phyloP scores from a whole-genome alignment of 2,888 invertebrate species.

The Hirudinaria manillensis region DNA sequence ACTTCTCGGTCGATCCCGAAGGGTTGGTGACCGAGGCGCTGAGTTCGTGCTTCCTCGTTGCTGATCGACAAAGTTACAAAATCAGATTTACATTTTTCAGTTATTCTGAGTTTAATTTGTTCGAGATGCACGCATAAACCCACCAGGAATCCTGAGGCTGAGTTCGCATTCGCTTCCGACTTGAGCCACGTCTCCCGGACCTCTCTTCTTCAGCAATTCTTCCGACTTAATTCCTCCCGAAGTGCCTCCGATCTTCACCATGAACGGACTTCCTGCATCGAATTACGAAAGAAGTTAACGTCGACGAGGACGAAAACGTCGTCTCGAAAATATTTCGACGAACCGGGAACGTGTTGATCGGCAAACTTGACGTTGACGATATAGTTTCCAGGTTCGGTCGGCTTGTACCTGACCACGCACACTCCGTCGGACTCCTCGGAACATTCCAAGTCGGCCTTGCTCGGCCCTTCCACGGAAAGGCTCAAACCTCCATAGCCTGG shows the following conservation, averaged over 20 bases:
- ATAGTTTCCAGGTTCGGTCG: slow-evolving; percentile 88
- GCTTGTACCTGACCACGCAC: slow-evolving; percentile 85
- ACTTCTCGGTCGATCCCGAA: slow-evolving; percentile 84
- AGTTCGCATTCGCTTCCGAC: slow-evolving; percentile 89
- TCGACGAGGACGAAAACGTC: neutral
- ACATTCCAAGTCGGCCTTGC: slow-evolving; percentile 83
- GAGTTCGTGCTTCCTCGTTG: slow-evolving; percentile 85
- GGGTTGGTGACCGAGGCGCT: slow-evolving; percentile 86
- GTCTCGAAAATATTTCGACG: slow-evolving; percentile 1
- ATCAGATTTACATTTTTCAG: neutral
- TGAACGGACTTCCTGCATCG: slow-evolving; percentile 55
- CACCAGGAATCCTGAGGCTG: slow-evolving; percentile 61
- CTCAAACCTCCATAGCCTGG: slow-evolving; percentile 79
- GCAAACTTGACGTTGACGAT: slow-evolving; percentile 92
- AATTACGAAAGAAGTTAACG: slow-evolving; percentile 3
- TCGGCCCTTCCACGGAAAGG: slow-evolving; percentile 90
- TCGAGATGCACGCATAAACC: neutral
- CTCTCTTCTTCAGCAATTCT: slow-evolving; percentile 58
- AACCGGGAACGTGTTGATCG: slow-evolving; percentile 58
- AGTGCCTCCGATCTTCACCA: slow-evolving; percentile 78
- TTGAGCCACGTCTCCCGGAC: slow-evolving; percentile 85
- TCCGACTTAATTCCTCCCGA: slow-evolving; percentile 50
- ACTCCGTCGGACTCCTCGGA: slow-evolving; percentile 62
- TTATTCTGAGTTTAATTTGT: neutral
- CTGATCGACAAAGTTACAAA: slow-evolving; percentile 50